phyloP scores from a whole-genome alignment of 2,113 vertebrate species.

The Tympanuchus pallidicinctus region DNA sequence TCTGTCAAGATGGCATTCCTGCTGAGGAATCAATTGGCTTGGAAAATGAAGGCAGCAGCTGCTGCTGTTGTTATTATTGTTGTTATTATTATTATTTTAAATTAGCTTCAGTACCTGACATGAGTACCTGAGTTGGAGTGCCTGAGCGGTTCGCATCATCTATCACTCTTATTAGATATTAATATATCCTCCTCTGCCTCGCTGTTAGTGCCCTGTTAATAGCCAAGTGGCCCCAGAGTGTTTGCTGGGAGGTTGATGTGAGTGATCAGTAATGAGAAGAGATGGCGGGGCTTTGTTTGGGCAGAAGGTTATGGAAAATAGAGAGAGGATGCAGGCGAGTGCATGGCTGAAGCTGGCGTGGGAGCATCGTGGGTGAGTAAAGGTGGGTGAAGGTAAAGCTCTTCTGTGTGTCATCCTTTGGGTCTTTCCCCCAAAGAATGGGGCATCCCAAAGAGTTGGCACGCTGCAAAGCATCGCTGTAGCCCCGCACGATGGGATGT shows the following conservation, averaged over 20 bases:
- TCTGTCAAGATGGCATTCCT: conserved; percentile 77
- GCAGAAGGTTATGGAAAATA: background rate
- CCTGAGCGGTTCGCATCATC: conserved; percentile 24
- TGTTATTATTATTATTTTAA: conserved; percentile 63
- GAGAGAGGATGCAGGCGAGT: background rate
- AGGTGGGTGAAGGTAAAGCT: background rate
- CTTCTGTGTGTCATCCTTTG: background rate
- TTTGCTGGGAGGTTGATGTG: conserved; percentile 39
- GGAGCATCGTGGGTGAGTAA: background rate
- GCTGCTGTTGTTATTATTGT: conserved; percentile 57
- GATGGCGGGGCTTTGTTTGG: background rate
- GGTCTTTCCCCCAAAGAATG: background rate
- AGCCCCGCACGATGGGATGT: background rate
- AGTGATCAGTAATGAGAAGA: conserved; percentile 39
- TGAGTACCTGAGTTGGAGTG: background rate
- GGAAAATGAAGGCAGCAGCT: conserved; percentile 63
- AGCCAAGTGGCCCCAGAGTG: conserved; percentile 53
- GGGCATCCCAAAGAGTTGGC: too few relatives aligned
- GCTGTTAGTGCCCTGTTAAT: conserved; percentile 39
- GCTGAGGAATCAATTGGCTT: conserved; percentile 68
- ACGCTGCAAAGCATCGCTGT: background rate
- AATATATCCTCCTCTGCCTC: conserved; percentile 36
- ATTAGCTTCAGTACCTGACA: conserved; percentile 55
- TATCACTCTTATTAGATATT: conserved; percentile 69
- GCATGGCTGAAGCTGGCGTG: background rate